Base-by-base conservation (phyloP, 2,888 invertebrate genomes). In the Drosophila nr. perissopoda region DNA sequence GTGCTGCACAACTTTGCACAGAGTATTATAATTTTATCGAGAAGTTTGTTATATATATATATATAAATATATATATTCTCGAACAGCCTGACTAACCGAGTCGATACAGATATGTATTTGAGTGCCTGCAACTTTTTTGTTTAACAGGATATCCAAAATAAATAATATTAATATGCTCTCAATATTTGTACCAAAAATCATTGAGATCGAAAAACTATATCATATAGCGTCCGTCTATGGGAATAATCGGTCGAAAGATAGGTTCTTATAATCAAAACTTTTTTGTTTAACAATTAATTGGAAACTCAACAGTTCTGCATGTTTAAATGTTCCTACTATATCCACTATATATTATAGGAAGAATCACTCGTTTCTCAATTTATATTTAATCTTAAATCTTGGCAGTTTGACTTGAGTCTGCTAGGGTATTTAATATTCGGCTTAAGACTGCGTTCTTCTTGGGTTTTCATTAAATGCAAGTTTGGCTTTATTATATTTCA, bases 381-480 rank as follows among this genome's bases (percentile, higher is more conserved):
- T 21, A 21, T 46, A 2, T 21, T 7, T 7, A 7, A 0, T 13
- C 13, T 21, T 40, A 11, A 5, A 0, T 42, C 5, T 42, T 42
- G 21, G 4, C 16, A 25, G 7, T 8, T 25, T 25, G 13, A 4
- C 4, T 0, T 2, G 8, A 2, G 10, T 40, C 10, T 8, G 2
- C 0, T 16, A 46, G 46, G 63, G 27, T 70, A 74, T 88, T 71
- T 75, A 76, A 8, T 25, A 7, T 25, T 46, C 25, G 46, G 16
- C 2, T 25, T 16, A 1, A 4, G 4, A 1, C 2, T 25, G 27
- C 25, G 16, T 25, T 16, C 25, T 16, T 16, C 4, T 4, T 16
- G 8, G 2, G 16, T 46, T 46, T 46, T 46, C 25, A 83, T 87
- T 74, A 75, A 81, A 83, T 83, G 83, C 83, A 71, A 62, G 54